phyloP scores from a whole-genome alignment of 2,888 invertebrate species.

The Drosophila sordidapex region DNA sequence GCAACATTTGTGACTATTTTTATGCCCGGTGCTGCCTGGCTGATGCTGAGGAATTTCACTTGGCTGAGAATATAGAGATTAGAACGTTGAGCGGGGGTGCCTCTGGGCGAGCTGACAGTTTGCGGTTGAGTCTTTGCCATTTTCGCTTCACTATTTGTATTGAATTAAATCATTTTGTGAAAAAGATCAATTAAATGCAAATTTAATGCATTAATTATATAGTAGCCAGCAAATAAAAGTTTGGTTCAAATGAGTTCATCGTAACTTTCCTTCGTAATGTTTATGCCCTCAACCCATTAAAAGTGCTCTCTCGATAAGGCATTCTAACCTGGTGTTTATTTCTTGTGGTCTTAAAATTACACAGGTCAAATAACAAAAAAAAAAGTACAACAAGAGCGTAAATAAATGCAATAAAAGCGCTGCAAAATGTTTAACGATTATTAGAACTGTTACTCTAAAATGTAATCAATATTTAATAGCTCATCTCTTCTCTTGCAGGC shows the following conservation, averaged over 20 bases:
- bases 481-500: constrained; percentile 50
- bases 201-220: neutral
- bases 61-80: constrained; percentile 47
- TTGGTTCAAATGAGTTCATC: neutral
- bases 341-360: neutral
- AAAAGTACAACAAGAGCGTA: constrained; percentile 12
- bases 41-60: constrained; percentile 66
- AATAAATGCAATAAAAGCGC: constrained; percentile 13
- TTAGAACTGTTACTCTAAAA: neutral
- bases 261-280: neutral
- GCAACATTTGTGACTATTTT: constrained; percentile 64
- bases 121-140: constrained; percentile 34
- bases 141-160: constrained; percentile 26
- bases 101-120: constrained; percentile 8
- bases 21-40: constrained; percentile 63
- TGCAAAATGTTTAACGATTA: neutral
- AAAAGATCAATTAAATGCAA: neutral
- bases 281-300: neutral
- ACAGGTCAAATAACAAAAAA: neutral
- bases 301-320: neutral
- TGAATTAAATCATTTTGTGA: neutral
- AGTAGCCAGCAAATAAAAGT: neutral
- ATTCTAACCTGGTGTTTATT: neutral
- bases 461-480: constrained; percentile 38
- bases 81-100: constrained; percentile 29